phyloP scores from a whole-genome alignment of 1,140 invertebrate species.

The Rhysida immarginata region DNA sequence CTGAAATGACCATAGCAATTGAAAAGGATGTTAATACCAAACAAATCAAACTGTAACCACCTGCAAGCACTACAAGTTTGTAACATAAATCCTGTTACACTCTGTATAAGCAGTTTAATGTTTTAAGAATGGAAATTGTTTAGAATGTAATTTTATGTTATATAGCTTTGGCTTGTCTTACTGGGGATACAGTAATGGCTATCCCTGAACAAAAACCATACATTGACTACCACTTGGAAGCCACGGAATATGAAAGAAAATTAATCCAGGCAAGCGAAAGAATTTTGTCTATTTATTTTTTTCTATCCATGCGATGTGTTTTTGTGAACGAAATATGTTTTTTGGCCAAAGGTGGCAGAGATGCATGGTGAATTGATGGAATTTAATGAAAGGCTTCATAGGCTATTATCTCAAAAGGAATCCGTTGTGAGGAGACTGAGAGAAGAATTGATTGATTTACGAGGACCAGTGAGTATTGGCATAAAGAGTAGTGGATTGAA shows the following conservation, averaged over 20 bases:
- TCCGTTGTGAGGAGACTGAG: conserved; percentile 39
- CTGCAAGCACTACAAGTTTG: too few species aligned
- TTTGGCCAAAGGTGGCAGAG: conserved; percentile 77
- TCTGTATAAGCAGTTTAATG: too few species aligned
- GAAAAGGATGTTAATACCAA: too few species aligned
- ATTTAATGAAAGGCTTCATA: conserved; percentile 58
- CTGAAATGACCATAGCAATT: too few species aligned
- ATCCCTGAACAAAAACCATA: conserved; percentile 28
- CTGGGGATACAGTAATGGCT: conserved; percentile 22
- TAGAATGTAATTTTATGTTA: background rate
- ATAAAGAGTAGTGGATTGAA: too few species aligned
- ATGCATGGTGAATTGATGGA: conserved; percentile 94
- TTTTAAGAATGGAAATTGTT: background rate
- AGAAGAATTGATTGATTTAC: conserved; percentile 43
- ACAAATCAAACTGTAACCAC: too few species aligned
- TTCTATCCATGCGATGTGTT: background rate
- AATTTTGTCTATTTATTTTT: too few species aligned
- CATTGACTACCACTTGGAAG: conserved; percentile 47
- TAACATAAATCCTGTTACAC: too few species aligned
- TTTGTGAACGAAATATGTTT: background rate
- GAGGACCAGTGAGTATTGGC: conserved; percentile 41
- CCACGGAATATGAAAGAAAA: conserved; percentile 71
- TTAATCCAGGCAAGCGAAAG: conserved; percentile 53
- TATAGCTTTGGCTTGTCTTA: conserved; percentile 9
- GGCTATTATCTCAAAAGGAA: conserved; percentile 41